Evolutionary conservation across 2,113 vertebrate species (phyloP).

Genomic region (Noctilio leporinus): DNA sequence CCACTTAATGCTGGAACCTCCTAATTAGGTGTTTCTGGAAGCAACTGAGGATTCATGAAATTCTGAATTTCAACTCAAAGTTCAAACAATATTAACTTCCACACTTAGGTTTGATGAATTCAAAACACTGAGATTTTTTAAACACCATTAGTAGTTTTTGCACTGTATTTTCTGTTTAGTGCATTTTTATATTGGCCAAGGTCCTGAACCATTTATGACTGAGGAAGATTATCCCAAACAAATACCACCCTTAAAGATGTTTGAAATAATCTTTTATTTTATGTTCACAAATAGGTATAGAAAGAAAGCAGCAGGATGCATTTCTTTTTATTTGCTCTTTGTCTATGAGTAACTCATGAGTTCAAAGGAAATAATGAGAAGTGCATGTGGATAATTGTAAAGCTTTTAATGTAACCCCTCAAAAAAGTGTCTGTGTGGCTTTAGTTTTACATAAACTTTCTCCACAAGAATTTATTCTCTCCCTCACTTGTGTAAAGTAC

Average conservation of each 20-base stretch:
- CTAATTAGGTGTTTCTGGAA: background rate
- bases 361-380: background rate
- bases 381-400: background rate
- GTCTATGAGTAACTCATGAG: background rate
- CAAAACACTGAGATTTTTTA: background rate
- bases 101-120: background rate
- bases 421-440: background rate
- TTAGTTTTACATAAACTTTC: background rate
- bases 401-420: background rate
- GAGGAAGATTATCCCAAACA: background rate
- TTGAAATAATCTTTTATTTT: background rate
- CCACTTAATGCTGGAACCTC: background rate
- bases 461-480: background rate
- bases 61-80: background rate
- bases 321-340: background rate
- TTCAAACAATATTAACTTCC: background rate
- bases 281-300: background rate
- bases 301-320: background rate
- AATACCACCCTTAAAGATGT: background rate
- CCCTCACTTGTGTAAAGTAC: background rate
- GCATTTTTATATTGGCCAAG: background rate
- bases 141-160: background rate
- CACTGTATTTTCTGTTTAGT: background rate
- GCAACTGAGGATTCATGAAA: background rate
- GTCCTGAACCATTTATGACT: background rate